Evolutionary conservation across 2,113 vertebrate genomes (phyloP).

Genomic region (Lycaon pictus): DNA sequence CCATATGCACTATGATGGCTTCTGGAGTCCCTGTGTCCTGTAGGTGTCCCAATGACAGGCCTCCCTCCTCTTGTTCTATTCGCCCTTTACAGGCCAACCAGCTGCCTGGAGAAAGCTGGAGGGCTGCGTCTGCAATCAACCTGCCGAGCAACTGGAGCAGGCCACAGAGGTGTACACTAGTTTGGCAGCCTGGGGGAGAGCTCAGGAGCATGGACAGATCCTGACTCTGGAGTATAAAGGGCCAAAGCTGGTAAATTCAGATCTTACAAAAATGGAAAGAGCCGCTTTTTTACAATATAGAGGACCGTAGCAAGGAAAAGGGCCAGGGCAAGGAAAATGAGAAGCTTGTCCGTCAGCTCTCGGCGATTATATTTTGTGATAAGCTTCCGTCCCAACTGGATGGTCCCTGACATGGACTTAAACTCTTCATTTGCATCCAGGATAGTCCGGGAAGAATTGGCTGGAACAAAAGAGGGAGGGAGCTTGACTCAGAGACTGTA

Average conservation of each 20-base stretch:
- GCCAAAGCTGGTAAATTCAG: not conserved
- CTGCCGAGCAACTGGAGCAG: not conserved
- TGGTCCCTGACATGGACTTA: constrained; percentile 98
- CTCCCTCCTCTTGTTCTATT: not conserved
- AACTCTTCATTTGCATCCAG: constrained; percentile 97
- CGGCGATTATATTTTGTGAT: constrained; percentile 98
- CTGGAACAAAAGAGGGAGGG: constrained; percentile 85
- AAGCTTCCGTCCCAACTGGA: constrained; percentile 96
- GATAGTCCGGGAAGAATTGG: constrained; percentile 95
- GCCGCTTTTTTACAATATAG: constrained; percentile 98
- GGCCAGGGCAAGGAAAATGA: constrained; percentile 96
- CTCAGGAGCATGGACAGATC: not conserved
- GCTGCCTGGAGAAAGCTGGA: not conserved
- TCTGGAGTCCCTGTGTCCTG: not conserved
- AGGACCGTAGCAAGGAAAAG: constrained; percentile 97
- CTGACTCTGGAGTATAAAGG: not conserved
- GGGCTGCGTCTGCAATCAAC: not conserved
- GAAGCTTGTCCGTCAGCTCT: constrained; percentile 97
- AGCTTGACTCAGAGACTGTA: constrained; percentile 37
- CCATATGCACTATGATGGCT: accelerated
- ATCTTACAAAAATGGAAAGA: constrained; percentile 94
- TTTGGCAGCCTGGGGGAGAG: not conserved
- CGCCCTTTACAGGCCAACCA: not conserved
- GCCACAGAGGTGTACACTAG: not conserved
- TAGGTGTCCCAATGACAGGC: not conserved